Evolutionary conservation across 2,797 vertebrate species (phyloP).

Genomic region (Coregonus suidteri): DNA sequence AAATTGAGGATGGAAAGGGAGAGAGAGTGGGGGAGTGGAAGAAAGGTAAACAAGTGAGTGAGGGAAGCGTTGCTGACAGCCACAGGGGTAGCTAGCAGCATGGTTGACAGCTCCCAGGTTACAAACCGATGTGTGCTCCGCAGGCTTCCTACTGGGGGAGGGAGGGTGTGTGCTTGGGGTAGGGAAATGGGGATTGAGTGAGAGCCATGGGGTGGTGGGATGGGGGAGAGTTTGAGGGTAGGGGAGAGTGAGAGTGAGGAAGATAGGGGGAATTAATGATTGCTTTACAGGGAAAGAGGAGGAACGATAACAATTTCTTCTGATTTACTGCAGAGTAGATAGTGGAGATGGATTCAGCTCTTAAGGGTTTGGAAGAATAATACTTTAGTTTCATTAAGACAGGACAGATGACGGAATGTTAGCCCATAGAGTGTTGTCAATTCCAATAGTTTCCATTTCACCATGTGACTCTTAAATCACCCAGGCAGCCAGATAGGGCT

Average conservation of each 20-base stretch:
- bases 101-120: constrained; percentile 46
- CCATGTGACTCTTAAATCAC: background rate
- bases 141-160: constrained; percentile 20
- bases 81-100: constrained; percentile 49
- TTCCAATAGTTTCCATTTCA: background rate
- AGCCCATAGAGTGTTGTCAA: background rate
- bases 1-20: background rate
- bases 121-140: constrained; percentile 46
- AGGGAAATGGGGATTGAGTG: background rate
- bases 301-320: background rate
- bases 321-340: background rate
- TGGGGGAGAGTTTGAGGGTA: background rate
- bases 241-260: background rate
- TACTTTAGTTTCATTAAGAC: background rate
- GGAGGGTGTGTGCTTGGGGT: constrained; percentile 2
- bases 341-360: background rate
- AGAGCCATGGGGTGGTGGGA: background rate
- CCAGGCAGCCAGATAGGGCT: background rate
- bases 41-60: constrained; percentile 2
- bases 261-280: background rate
- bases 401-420: too few species aligned
- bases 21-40: constrained; percentile 14
- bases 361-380: background rate
- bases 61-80: constrained; percentile 43
- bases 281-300: background rate